Percentiles rank a stretch among this genome's conserved stretches.
These are phyloP conservation scores for Lichenostomus cassidix DNA, from an alignment of 2,113 vertebrate genomes.

Conservation along the genomic window DNA sequence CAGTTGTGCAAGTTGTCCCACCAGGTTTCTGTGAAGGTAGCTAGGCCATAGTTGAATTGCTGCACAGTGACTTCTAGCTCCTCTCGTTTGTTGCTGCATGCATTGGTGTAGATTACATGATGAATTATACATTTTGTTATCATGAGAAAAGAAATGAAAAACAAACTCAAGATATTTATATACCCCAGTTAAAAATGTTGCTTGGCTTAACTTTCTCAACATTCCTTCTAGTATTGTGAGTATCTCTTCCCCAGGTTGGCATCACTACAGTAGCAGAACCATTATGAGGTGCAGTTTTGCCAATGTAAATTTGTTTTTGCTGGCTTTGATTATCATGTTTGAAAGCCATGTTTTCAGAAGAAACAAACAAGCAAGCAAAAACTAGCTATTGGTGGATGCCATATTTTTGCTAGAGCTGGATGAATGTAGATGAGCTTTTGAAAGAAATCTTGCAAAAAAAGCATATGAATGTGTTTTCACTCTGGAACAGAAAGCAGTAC, in stretches of 20 bases:
- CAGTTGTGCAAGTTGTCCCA: not conserved
- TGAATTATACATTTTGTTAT: not conserved
- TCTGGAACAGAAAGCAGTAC: not conserved
- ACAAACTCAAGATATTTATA: not conserved
- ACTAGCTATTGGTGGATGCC: not conserved
- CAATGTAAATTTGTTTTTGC: slow-evolving; percentile 35
- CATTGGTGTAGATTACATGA: not conserved
- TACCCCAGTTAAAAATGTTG: not conserved
- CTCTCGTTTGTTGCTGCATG: not conserved
- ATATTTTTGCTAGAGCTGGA: not conserved
- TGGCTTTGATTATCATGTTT: not conserved
- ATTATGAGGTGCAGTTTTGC: not conserved
- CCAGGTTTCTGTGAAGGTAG: not conserved
- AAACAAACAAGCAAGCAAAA: slow-evolving; percentile 12
- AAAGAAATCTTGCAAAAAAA: not conserved
- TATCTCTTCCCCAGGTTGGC: not conserved
- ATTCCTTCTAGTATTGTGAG: not conserved
- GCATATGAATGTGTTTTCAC: not conserved
- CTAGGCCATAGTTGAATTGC: not conserved
- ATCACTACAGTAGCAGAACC: not conserved
- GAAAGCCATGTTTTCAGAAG: not conserved
- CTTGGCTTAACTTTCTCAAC: not conserved
- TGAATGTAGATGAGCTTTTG: not conserved
- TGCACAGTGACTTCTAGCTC: not conserved
- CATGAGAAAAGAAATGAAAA: not conserved